These are phyloP conservation scores for Cheilosia soror DNA, from an alignment of 2,888 invertebrate genomes.

Conservation along the genomic window DNA sequence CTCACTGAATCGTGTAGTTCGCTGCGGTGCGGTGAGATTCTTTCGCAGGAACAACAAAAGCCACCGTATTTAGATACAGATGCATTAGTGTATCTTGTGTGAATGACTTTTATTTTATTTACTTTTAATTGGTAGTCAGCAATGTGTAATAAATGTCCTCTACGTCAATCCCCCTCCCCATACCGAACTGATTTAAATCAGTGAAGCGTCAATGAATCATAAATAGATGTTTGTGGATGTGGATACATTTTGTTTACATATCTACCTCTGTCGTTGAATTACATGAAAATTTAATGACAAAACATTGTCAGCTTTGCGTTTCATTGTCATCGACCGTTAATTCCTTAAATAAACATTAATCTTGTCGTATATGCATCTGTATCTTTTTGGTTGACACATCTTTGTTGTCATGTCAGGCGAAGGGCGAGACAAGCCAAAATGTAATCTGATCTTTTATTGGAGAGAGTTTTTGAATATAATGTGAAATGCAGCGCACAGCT, in stretches of 20 bases:
- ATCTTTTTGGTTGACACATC: slow-evolving; percentile 47
- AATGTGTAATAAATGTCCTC: slow-evolving; percentile 58
- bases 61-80: slow-evolving; percentile 10
- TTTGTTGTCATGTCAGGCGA: background rate
- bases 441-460: slow-evolving; percentile 52
- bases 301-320: slow-evolving; percentile 59
- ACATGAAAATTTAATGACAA: slow-evolving; percentile 68
- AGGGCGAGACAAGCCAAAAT: slow-evolving; percentile 29
- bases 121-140: slow-evolving; percentile 72
- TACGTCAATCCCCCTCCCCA: slow-evolving; percentile 1
- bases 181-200: slow-evolving; percentile 4
- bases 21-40: slow-evolving; percentile 4
- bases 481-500: background rate
- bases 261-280: slow-evolving; percentile 20
- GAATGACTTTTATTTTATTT: slow-evolving; percentile 42
- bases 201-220: slow-evolving; percentile 11
- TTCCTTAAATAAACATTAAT: slow-evolving; percentile 72
- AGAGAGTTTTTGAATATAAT: slow-evolving; percentile 6
- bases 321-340: slow-evolving; percentile 62
- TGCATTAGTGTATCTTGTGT: slow-evolving; percentile 10
- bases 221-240: slow-evolving; percentile 9
- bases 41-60: slow-evolving; percentile 18
- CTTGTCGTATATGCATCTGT: slow-evolving; percentile 61
- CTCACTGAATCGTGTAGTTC: background rate
- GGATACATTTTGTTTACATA: slow-evolving; percentile 27